These are phyloP conservation scores for Aromia moschata DNA, from an alignment of 2,888 invertebrate genomes.

Conservation along the genomic window DNA sequence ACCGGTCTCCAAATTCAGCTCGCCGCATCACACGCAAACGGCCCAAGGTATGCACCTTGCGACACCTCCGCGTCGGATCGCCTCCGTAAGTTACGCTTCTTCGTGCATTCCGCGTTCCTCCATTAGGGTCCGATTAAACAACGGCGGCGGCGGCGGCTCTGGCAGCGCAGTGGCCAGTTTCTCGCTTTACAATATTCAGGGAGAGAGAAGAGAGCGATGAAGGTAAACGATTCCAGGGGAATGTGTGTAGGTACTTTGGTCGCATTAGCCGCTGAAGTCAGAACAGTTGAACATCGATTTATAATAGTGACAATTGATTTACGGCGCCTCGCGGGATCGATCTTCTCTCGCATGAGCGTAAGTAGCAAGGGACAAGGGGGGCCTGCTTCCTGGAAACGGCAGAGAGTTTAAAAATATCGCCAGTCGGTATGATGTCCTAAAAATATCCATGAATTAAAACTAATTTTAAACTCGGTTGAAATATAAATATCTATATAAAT, in stretches of 20 bases:
- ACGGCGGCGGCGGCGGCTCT: too few species aligned
- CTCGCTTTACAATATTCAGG: conserved; percentile 30
- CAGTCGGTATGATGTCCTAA: too few species aligned
- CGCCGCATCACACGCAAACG: too few species aligned
- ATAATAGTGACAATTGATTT: conserved; percentile 64
- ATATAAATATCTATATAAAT: too few species aligned
- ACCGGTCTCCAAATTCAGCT: too few species aligned
- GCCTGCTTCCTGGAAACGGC: too few species aligned
- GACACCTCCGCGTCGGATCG: conserved; percentile 13
- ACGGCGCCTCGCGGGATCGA: conserved; percentile 60
- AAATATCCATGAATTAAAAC: too few species aligned
- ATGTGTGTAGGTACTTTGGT: conserved; percentile 62
- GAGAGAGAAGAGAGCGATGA: conserved; percentile 36
- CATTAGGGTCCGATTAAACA: conserved; percentile 26
- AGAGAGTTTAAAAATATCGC: too few species aligned
- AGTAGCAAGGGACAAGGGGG: too few species aligned
- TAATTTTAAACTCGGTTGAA: too few species aligned
- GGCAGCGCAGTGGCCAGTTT: conserved; percentile 21
- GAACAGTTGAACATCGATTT: conserved; percentile 63
- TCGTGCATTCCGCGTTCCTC: conserved; percentile 22
- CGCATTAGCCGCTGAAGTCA: conserved; percentile 61
- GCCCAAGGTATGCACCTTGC: conserved; percentile 16
- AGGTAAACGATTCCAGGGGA: conserved; percentile 62
- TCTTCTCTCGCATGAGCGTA: too few species aligned
- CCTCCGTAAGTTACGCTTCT: conserved; percentile 3